Conservation (phyloP, 2,888 invertebrate genomes). For the Diploptera punctata region DNA sequence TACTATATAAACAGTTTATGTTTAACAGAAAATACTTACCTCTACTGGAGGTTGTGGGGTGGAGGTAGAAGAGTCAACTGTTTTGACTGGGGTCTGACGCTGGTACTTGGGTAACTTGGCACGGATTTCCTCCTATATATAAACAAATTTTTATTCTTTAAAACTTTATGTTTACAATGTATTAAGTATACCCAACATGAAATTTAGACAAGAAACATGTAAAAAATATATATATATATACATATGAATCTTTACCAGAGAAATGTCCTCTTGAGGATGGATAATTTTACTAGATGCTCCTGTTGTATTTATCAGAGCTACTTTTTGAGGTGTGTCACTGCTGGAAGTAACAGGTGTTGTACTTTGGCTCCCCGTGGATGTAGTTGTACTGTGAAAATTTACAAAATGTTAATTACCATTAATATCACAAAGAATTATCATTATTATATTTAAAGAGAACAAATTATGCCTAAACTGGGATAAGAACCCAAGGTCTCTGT, state of each 20-base stretch:
- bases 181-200: background rate
- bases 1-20: too few species aligned
- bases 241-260: constrained; percentile 70
- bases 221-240: too few species aligned
- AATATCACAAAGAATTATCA: too few species aligned
- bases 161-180: too few species aligned
- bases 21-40: too few species aligned
- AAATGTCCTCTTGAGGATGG: constrained; percentile 93
- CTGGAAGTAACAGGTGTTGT: constrained; percentile 34
- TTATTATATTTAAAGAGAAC: too few species aligned
- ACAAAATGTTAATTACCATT: too few species aligned
- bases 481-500: too few species aligned
- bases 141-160: too few species aligned
- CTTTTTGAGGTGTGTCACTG: constrained; percentile 52
- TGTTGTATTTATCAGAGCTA: constrained; percentile 73
- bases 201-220: background rate
- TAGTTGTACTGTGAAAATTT: constrained; percentile 38
- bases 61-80: constrained; percentile 53
- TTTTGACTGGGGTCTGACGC: constrained; percentile 53
- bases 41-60: constrained; percentile 41
- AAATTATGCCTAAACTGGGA: too few species aligned
- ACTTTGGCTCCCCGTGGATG: constrained; percentile 34
- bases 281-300: constrained; percentile 89
- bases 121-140: constrained; percentile 75
- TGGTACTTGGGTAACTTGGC: constrained; percentile 74